phyloP scores from a whole-genome alignment of 2,797 vertebrate genomes.

The Gallinago stenura region DNA sequence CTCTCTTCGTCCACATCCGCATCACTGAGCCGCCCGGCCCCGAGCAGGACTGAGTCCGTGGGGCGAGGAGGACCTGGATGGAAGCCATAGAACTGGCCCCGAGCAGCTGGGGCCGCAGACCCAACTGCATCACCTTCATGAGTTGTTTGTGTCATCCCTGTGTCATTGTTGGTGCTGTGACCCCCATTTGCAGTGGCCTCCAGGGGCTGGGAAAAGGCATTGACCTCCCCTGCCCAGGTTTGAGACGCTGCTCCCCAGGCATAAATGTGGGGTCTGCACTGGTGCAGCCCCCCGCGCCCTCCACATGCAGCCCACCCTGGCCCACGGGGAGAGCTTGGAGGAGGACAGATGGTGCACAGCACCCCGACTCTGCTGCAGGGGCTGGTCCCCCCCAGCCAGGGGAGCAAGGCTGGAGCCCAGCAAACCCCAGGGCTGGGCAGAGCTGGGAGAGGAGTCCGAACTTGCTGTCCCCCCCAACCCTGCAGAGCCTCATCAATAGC shows the following conservation, averaged over 20 bases:
- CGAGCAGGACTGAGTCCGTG: background rate
- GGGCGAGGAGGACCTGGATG: fast-evolving
- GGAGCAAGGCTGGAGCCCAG: background rate
- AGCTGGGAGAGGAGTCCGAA: background rate
- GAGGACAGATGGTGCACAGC: background rate
- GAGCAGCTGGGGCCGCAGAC: fast-evolving
- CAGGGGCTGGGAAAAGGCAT: background rate
- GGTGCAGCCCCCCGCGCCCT: background rate
- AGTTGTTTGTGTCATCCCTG: background rate
- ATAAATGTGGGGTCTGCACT: background rate
- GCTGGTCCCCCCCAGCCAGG: background rate
- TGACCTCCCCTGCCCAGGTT: background rate
- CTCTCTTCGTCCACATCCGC: constrained; percentile 88
- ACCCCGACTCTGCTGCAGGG: background rate
- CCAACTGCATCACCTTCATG: background rate
- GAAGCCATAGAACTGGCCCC: background rate
- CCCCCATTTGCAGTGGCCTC: background rate
- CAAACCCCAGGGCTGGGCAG: background rate
- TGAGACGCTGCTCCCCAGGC: background rate
- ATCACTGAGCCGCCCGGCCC: constrained; percentile 59
- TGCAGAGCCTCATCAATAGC: background rate
- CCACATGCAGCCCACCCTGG: fast-evolving
- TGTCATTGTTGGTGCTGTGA: background rate
- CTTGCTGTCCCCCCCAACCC: background rate
- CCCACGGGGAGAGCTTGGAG: fast-evolving